phyloP scores from a whole-genome alignment of 2,797 vertebrate species.

The Pterois miles region DNA sequence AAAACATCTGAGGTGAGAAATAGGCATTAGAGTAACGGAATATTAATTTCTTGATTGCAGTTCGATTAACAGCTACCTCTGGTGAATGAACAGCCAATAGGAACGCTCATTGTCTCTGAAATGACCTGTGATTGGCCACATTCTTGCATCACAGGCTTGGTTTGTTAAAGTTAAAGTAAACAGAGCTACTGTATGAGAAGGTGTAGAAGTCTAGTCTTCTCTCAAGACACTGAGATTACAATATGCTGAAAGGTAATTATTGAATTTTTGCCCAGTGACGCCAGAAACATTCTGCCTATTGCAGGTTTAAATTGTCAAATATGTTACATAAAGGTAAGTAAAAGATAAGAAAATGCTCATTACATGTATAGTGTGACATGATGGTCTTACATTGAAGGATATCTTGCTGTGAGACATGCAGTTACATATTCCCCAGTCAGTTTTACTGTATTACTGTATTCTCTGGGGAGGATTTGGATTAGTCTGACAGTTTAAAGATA shows the following conservation, averaged over 20 bases:
- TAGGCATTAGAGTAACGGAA: no score
- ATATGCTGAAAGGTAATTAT: no score
- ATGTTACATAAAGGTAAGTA: not conserved
- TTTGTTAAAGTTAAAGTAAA: no score
- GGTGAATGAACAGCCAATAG: no score
- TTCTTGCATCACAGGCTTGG: fast-evolving
- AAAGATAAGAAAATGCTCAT: conserved; percentile 14
- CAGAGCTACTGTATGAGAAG: no score
- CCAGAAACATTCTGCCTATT: no score
- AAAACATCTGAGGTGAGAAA: no score
- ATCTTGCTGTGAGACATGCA: conserved; percentile 24
- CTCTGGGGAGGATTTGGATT: conserved; percentile 60
- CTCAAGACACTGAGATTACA: no score
- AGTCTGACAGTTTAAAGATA: conserved; percentile 57
- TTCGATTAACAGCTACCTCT: fast-evolving
- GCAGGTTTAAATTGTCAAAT: not conserved
- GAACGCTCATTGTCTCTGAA: no score
- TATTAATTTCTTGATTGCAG: fast-evolving
- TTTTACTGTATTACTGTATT: conserved; percentile 49
- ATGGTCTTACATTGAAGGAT: conserved; percentile 29
- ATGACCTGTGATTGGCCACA: no score
- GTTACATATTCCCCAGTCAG: conserved; percentile 31
- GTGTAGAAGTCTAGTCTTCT: no score
- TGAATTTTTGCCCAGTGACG: no score
- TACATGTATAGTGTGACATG: conserved; percentile 5